Conservation (phyloP, 2,113 vertebrate genomes). For the Opisthocomus hoazin region DNA sequence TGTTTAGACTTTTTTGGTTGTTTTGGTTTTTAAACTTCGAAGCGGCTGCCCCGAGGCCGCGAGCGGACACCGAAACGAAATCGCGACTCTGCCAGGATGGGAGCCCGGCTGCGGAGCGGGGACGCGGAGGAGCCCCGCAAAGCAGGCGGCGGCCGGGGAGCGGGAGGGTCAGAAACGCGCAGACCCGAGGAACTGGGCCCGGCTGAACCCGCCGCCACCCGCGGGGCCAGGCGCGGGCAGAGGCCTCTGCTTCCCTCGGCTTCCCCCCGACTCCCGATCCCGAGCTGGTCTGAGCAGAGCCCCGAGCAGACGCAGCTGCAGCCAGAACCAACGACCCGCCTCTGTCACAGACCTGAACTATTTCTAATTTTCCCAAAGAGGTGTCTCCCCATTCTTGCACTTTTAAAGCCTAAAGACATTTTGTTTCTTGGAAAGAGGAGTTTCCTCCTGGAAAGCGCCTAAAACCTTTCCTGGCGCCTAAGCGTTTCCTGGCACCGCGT, state of each 20-base stretch:
- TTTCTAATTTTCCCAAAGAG: neutral
- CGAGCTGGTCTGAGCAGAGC: neutral
- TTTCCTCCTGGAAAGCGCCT: neutral
- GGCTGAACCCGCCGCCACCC: neutral
- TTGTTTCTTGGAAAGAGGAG: neutral
- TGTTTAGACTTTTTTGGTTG: neutral
- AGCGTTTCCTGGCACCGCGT: neutral
- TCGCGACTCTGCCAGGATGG: neutral
- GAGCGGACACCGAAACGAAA: fast-evolving
- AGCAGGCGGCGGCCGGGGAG: neutral
- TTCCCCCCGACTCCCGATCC: neutral
- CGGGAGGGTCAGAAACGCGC: neutral
- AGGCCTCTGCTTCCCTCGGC: neutral
- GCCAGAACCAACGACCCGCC: neutral
- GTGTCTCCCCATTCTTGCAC: neutral
- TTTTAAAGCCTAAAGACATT: neutral
- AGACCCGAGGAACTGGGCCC: neutral
- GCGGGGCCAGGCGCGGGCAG: no score
- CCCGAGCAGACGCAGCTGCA: neutral
- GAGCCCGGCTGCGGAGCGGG: neutral
- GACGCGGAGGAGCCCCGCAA: neutral
- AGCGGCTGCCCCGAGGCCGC: no score
- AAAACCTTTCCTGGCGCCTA: neutral
- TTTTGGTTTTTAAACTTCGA: no score
- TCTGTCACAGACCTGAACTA: neutral